Conservation (phyloP, 1,140 invertebrate genomes). For the Drosophila ironensis region DNA sequence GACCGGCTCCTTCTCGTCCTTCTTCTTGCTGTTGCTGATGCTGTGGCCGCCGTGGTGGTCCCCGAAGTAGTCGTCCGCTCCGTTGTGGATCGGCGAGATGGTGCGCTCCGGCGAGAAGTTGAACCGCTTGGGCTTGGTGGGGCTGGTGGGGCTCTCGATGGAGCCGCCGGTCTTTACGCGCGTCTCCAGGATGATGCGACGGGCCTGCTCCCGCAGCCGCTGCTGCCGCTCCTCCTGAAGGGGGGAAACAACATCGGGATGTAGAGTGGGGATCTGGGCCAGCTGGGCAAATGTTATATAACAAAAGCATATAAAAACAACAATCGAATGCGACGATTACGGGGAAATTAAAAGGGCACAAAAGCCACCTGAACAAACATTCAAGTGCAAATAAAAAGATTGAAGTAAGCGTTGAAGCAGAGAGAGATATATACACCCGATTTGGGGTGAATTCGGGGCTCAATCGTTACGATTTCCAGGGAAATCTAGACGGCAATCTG, state of each 20-base stretch:
- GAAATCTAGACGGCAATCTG: no score
- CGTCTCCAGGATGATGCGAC: slow-evolving; percentile 94
- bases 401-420: no score
- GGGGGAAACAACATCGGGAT: background rate
- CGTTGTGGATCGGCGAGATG: slow-evolving; percentile 79
- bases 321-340: background rate
- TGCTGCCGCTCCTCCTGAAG: slow-evolving; percentile 92
- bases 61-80: slow-evolving; percentile 43
- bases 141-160: slow-evolving; percentile 75
- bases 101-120: slow-evolving; percentile 75
- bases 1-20: slow-evolving; percentile 54
- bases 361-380: no score
- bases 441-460: no score
- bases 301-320: slow-evolving; percentile 1
- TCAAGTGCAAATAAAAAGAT: no score
- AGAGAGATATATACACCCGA: no score
- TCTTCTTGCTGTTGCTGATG: slow-evolving; percentile 61
- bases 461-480: no score
- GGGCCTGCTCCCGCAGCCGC: slow-evolving; percentile 92
- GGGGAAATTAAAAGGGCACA: background rate
- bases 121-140: slow-evolving; percentile 66
- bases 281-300: background rate
- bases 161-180: slow-evolving; percentile 84
- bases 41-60: no score
- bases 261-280: background rate